phyloP scores from a whole-genome alignment of 2,797 vertebrate genomes.

The Rhinichthys osculus region DNA sequence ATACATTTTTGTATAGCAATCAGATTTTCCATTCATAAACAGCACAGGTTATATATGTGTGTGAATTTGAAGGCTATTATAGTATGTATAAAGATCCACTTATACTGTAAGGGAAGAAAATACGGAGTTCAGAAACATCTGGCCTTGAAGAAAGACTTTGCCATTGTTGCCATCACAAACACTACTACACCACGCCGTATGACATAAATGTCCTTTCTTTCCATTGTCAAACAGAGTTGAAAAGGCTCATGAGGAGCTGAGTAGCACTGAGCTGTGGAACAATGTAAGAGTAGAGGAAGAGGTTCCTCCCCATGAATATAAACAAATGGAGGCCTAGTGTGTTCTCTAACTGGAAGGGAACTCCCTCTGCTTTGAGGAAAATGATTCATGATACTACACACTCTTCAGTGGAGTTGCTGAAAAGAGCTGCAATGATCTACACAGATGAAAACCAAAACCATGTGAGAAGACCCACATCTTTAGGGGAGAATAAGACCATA shows the following conservation, averaged over 20 bases:
- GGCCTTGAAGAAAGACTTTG: background rate
- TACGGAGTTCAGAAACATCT: background rate
- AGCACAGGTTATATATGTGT: no score
- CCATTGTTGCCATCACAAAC: conserved; percentile 34
- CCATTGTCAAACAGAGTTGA: conserved; percentile 42
- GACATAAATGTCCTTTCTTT: conserved; percentile 36
- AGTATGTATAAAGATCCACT: no score
- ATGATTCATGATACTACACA: conserved; percentile 57
- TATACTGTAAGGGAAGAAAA: background rate
- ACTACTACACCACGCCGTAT: background rate
- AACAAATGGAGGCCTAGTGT: conserved; percentile 61
- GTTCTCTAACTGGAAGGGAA: conserved; percentile 63
- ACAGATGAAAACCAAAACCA: background rate
- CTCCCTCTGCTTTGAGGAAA: conserved; percentile 57
- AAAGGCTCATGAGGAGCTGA: conserved; percentile 18
- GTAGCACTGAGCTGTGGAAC: conserved; percentile 59
- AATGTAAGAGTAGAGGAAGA: conserved; percentile 69
- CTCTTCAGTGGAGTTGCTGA: background rate
- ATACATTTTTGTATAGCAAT: no score
- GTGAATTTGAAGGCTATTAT: background rate
- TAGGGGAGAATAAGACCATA: background rate
- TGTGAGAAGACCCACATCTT: conserved; percentile 4
- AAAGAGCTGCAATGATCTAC: background rate
- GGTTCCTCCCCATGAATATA: conserved; percentile 69
- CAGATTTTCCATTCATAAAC: no score